A percentile compares a stretch with the other conserved stretches of the same genome.
phyloP scores from a whole-genome alignment of 2,888 invertebrate genomes.

The Papilio gigon region DNA sequence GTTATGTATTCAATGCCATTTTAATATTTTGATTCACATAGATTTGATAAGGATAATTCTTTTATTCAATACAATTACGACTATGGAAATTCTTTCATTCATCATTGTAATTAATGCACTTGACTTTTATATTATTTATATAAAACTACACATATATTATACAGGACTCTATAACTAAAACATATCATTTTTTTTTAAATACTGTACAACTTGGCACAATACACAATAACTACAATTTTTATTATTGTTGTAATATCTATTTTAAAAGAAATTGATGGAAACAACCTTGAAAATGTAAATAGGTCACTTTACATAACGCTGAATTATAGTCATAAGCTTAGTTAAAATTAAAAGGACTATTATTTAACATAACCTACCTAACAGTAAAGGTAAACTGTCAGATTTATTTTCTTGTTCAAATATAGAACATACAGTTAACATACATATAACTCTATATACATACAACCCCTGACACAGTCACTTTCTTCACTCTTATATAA shows the following conservation, averaged over 20 bases:
- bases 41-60: neutral
- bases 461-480: neutral
- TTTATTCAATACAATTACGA: neutral
- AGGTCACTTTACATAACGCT: neutral
- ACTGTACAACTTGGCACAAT: neutral
- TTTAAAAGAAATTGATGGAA: too few relatives aligned
- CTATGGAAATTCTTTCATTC: neutral
- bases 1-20: neutral
- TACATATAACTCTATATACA: neutral
- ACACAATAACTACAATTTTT: neutral
- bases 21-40: neutral
- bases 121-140: neutral
- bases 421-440: constrained; percentile 4
- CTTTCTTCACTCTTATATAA: constrained; percentile 2
- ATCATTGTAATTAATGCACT: neutral
- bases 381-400: neutral
- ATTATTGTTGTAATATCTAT: too few relatives aligned
- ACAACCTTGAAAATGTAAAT: neutral
- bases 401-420: neutral
- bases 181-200: too few relatives aligned
- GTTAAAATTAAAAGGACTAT: too few relatives aligned
- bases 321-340: neutral
- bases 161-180: too few relatives aligned
- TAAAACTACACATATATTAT: too few relatives aligned
- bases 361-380: neutral